Conservation (phyloP, 2,888 invertebrate genomes). For the Temnothorax rugatulus region DNA sequence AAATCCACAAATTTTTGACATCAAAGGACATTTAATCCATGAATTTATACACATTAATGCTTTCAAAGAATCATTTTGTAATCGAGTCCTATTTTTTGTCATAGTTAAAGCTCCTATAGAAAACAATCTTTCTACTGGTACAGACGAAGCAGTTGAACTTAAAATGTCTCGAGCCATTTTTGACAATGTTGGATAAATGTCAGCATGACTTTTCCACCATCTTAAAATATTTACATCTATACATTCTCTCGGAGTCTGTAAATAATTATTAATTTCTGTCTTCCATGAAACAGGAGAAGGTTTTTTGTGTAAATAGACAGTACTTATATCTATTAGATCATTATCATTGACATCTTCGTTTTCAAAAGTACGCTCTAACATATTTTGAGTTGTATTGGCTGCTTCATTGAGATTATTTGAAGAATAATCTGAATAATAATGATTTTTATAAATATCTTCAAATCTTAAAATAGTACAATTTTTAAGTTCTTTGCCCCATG, state of each 20-base stretch:
- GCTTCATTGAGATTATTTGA: too few species aligned
- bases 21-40: too few species aligned
- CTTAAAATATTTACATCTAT: neutral
- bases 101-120: conserved; percentile 13
- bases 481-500: neutral
- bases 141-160: neutral
- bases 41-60: too few species aligned
- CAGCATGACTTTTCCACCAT: neutral
- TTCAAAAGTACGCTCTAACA: neutral
- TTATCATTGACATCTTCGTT: neutral
- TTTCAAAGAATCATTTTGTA: too few species aligned
- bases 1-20: too few species aligned
- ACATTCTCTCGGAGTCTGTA: neutral
- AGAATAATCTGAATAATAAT: neutral
- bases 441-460: conserved; percentile 12
- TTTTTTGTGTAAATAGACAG: neutral
- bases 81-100: conserved; percentile 3
- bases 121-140: neutral
- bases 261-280: conserved; percentile 19
- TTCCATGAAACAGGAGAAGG: neutral
- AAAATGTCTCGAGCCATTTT: conserved; percentile 22
- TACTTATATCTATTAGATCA: neutral
- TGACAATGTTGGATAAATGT: conserved; percentile 3
- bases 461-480: neutral
- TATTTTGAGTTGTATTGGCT: neutral